Percentiles rank a stretch among this genome's conserved stretches.
Evolutionary conservation across 1,140 invertebrate species (phyloP).

Genomic region (Polypedilum vanderplanki): DNA sequence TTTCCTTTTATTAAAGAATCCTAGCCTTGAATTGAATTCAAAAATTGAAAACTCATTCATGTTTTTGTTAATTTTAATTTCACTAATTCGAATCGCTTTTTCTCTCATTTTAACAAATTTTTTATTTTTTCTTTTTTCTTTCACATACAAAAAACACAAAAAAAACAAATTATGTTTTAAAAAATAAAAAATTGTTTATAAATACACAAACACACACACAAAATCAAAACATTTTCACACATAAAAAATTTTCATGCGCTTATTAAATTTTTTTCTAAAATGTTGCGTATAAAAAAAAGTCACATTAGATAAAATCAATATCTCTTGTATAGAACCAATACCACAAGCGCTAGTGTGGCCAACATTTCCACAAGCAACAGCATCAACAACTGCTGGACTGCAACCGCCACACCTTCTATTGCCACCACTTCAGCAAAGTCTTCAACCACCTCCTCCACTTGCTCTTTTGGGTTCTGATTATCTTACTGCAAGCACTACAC

Average conservation of each 20-base stretch:
- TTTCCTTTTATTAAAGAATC: too few relatives aligned
- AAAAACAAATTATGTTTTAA: neutral
- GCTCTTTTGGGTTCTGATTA: constrained; percentile 49
- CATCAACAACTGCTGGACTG: constrained; percentile 39
- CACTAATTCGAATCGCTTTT: constrained; percentile 23
- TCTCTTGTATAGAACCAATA: constrained; percentile 54
- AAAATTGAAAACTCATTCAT: too few relatives aligned
- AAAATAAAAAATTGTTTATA: neutral
- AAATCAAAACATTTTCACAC: neutral
- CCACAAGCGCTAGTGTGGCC: constrained; percentile 61
- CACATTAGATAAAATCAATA: constrained; percentile 28
- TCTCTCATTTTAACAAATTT: constrained; percentile 27
- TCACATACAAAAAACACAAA: constrained; percentile 7
- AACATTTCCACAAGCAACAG: constrained; percentile 30
- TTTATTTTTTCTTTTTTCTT: constrained; percentile 26
- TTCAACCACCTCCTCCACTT: constrained; percentile 52
- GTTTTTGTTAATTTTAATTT: too few relatives aligned
- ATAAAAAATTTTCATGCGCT: neutral
- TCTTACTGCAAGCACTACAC: constrained; percentile 44
- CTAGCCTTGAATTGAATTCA: too few relatives aligned
- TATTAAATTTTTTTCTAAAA: constrained; percentile 2
- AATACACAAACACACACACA: neutral
- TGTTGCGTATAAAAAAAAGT: neutral
- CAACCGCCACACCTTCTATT: constrained; percentile 43
- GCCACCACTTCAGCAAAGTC: constrained; percentile 33